A percentile compares a stretch with the other conserved stretches of the same genome.
These are phyloP conservation scores for Thinocorus orbignyianus DNA, from an alignment of 2,113 vertebrate genomes.

Conservation along the genomic window DNA sequence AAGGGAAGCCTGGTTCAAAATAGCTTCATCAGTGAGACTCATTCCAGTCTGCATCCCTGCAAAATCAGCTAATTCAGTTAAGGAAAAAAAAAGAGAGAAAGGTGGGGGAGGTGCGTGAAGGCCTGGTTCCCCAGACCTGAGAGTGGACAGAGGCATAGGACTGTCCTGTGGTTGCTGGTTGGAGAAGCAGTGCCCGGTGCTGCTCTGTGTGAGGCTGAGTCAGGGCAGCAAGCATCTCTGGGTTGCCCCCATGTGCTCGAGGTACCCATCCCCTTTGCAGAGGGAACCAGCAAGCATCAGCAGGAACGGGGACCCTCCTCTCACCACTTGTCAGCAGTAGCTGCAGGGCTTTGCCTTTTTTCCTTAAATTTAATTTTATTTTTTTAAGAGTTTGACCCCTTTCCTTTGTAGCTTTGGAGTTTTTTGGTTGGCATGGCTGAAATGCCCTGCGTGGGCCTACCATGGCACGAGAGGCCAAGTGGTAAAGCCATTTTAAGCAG, in stretches of 20 bases:
- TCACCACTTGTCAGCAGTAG: not conserved
- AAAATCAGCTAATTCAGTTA: not conserved
- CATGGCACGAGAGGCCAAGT: not conserved
- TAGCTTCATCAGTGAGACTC: not conserved
- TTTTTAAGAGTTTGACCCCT: not conserved
- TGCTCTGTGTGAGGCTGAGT: not conserved
- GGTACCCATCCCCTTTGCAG: not conserved
- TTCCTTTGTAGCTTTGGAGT: not conserved
- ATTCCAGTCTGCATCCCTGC: not conserved
- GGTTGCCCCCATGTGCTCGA: not conserved
- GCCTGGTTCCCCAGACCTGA: not conserved
- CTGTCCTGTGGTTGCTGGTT: rapidly evolving
- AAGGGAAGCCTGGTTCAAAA: not conserved
- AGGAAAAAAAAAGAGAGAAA: not conserved
- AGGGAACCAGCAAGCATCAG: not conserved
- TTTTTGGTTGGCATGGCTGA: not conserved
- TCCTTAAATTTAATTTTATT: too few species aligned
- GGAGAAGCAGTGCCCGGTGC: not conserved
- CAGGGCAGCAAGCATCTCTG: not conserved
- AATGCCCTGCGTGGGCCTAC: not conserved
- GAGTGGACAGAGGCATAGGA: not conserved
- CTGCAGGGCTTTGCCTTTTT: not conserved
- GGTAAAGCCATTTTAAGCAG: not conserved
- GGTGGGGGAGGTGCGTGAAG: not conserved
- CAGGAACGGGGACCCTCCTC: not conserved